These are phyloP conservation scores for Atlantisia rogersi DNA, from an alignment of 2,113 vertebrate genomes.

Conservation along the genomic window DNA sequence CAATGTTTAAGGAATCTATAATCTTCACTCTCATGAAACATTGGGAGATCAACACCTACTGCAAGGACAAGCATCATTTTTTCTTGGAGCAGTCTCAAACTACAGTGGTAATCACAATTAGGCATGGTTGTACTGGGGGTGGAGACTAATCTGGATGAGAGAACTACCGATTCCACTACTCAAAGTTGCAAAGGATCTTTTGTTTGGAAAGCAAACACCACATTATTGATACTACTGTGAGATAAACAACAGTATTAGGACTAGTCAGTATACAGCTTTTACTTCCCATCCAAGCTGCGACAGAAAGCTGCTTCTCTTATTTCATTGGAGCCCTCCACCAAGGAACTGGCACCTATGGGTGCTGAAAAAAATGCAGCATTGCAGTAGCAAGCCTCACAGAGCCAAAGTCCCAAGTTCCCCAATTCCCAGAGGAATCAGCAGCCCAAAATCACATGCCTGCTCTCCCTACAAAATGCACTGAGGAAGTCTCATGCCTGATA, in stretches of 20 bases:
- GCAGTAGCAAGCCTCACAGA: background rate
- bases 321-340: background rate
- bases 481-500: background rate
- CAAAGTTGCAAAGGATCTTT: background rate
- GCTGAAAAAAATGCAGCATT: background rate
- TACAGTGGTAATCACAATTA: background rate
- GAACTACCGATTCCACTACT: background rate
- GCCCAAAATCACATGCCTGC: background rate
- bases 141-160: rapidly evolving
- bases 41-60: background rate
- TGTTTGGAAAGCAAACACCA: conserved; percentile 2
- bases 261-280: background rate
- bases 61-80: background rate
- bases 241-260: background rate
- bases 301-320: background rate
- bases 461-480: background rate
- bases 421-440: background rate
- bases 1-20: background rate
- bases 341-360: background rate
- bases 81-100: background rate
- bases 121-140: background rate
- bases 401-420: background rate
- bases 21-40: background rate
- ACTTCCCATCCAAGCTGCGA: background rate
- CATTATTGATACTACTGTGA: background rate